Base-by-base conservation (phyloP, 1,140 invertebrate species). In the Samia ricini region DNA sequence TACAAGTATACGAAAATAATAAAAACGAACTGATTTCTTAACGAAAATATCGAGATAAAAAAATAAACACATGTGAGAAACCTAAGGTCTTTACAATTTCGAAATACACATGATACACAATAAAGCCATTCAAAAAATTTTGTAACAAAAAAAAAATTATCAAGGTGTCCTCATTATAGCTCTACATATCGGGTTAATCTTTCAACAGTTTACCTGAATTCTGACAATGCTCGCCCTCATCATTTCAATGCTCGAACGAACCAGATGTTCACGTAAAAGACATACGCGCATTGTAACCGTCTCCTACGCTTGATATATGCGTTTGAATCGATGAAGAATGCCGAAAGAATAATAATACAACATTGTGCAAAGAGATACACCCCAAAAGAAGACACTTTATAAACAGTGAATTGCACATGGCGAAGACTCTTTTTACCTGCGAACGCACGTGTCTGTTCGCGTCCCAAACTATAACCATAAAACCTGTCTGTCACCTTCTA, bases 261-360 rank as follows among this genome's bases (percentile, higher is more conserved):
- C 68, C 87, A 88, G 87, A 87, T 89, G 87, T 83, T 75, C 75
- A 63, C 67, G 72, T 84, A 84, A n/a, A 84, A 86, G 77, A 83
- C 85, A 83, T 79, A 81, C 72, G 24, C 54, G 64, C 73, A 78
- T 89, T 85, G 79, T 82, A 56, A 24, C 36, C 6, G 56, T 76
- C 83, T 87, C 79, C 85, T 83, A 87, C 85, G 81, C 80, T 79
- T 85, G 80, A 89, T 83, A 82, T 81, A 83, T 85, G 71, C 70
- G 65, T 69, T 70, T 69, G 68, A 74, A 77, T 74, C 76, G 81
- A 84, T 83, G 77, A 87, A 80, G 76, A 71, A 68, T 55, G 66
- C 61, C 65, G 65, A 79, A 81, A 60, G 72, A 77, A n/a, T n/a
- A 76, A 69, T 59, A 61, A 57, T 66, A 68, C 72, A 66, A 78